These are phyloP conservation scores for Lasioglossum oenotherae DNA, from an alignment of 2,888 invertebrate genomes.

Conservation along the genomic window DNA sequence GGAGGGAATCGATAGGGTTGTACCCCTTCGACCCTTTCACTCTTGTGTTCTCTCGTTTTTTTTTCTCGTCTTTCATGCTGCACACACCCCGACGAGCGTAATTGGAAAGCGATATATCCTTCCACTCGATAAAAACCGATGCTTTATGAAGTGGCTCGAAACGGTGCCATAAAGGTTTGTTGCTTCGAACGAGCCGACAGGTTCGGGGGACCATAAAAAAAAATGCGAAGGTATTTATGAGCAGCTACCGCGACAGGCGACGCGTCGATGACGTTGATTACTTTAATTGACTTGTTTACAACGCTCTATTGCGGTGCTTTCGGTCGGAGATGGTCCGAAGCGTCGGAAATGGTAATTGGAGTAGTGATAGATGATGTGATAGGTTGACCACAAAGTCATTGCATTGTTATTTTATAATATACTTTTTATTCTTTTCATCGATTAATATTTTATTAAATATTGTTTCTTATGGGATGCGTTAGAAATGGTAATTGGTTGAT, in stretches of 20 bases:
- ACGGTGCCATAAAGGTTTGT: constrained; percentile 54
- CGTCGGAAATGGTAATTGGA: not conserved
- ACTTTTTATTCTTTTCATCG: not conserved
- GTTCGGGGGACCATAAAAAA: constrained; percentile 51
- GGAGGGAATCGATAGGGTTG: constrained; percentile 66
- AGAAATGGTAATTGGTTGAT: not conserved
- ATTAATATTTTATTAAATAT: not conserved
- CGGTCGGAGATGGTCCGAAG: too few species aligned
- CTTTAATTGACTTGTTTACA: constrained; percentile 8
- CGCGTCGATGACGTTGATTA: not conserved
- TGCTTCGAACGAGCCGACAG: constrained; percentile 50
- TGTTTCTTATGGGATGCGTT: not conserved
- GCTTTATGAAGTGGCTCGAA: constrained; percentile 65
- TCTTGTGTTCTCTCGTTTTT: constrained; percentile 17
- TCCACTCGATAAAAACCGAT: constrained; percentile 61
- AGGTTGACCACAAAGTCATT: not conserved
- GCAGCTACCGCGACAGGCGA: not conserved
- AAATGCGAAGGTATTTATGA: constrained; percentile 33
- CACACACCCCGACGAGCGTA: constrained; percentile 62
- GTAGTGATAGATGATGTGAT: not conserved
- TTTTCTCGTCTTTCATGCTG: constrained; percentile 17
- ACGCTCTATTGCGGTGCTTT: not conserved
- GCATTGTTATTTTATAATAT: not conserved
- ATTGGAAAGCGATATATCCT: constrained; percentile 76
- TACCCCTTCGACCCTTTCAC: constrained; percentile 57